A percentile compares a stretch with the other conserved stretches of the same genome.
Conservation (phyloP, 1,140 invertebrate genomes). For the Lucilia cuprina region DNA sequence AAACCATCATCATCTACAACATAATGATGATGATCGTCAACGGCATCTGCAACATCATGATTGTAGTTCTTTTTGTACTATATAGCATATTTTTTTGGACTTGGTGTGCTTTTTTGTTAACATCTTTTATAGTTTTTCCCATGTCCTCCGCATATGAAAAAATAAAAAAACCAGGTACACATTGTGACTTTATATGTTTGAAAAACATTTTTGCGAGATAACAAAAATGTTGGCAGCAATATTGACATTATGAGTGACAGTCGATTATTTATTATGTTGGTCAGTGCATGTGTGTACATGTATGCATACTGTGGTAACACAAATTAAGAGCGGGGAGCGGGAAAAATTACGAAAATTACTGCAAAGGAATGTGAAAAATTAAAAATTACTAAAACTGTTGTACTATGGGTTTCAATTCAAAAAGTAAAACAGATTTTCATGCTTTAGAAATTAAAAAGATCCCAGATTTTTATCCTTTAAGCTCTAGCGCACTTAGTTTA, state of each 20-base stretch:
- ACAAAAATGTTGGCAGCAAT: slow-evolving; percentile 28
- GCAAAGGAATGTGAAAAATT: too few relatives aligned
- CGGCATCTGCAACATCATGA: background rate
- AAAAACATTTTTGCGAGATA: slow-evolving; percentile 14
- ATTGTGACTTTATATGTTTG: background rate
- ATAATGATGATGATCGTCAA: background rate
- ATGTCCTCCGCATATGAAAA: background rate
- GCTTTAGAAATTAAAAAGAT: too few relatives aligned
- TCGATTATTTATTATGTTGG: slow-evolving; percentile 28
- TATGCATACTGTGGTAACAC: too few relatives aligned
- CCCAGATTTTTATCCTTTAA: too few relatives aligned
- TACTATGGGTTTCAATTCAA: too few relatives aligned
- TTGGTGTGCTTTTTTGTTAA: background rate
- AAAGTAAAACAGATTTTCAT: too few relatives aligned
- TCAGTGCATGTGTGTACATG: background rate
- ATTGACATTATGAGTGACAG: slow-evolving; percentile 34
- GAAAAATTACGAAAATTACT: too few relatives aligned
- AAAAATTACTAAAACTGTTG: too few relatives aligned
- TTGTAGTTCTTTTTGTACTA: background rate
- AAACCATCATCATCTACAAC: slow-evolving; percentile 20
- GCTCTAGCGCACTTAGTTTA: too few relatives aligned
- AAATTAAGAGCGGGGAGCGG: too few relatives aligned
- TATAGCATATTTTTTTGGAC: background rate
- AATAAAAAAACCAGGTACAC: background rate
- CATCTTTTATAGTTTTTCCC: slow-evolving; percentile 8